Percentiles rank a stretch among this genome's conserved stretches.
Evolutionary conservation across 2,113 vertebrate species (phyloP).

Genomic region (Cacatua alba): DNA sequence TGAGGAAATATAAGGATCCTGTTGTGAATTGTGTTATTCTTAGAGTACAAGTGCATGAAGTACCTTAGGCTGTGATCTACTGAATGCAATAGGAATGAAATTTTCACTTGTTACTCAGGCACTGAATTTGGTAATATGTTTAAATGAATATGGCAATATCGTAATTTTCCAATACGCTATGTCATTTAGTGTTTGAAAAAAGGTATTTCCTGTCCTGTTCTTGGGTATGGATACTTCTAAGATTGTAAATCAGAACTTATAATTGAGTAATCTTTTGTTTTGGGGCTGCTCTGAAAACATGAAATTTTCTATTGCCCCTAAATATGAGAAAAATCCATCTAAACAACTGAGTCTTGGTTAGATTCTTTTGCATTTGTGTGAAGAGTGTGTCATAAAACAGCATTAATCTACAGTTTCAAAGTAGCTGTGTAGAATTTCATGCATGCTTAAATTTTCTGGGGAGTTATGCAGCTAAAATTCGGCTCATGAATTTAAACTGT

Average conservation of each 20-base stretch:
- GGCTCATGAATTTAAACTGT: conserved; percentile 1
- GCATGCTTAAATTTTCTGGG: not conserved
- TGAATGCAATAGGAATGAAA: not conserved
- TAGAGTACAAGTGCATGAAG: not conserved
- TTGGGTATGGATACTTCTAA: not conserved
- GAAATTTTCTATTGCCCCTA: not conserved
- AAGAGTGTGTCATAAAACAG: not conserved
- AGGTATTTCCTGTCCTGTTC: not conserved
- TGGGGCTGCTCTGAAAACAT: not conserved
- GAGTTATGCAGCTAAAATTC: conserved; percentile 1
- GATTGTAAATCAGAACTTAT: not conserved
- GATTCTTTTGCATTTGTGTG: not conserved
- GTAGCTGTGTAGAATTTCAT: not conserved
- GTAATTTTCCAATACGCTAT: not conserved
- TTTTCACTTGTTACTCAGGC: not conserved
- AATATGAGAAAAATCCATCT: not conserved
- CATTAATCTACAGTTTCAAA: not conserved
- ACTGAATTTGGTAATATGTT: not conserved
- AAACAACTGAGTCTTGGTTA: not conserved
- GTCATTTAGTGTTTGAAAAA: not conserved
- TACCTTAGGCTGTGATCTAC: not conserved
- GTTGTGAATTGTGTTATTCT: not conserved
- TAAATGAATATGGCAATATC: not conserved
- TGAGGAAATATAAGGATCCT: not conserved
- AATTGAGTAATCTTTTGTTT: not conserved